Evolutionary conservation across 1,140 invertebrate genomes (phyloP), one percentile per base, ranked within the genome.

Genomic region (Orussus abietinus): DNA sequence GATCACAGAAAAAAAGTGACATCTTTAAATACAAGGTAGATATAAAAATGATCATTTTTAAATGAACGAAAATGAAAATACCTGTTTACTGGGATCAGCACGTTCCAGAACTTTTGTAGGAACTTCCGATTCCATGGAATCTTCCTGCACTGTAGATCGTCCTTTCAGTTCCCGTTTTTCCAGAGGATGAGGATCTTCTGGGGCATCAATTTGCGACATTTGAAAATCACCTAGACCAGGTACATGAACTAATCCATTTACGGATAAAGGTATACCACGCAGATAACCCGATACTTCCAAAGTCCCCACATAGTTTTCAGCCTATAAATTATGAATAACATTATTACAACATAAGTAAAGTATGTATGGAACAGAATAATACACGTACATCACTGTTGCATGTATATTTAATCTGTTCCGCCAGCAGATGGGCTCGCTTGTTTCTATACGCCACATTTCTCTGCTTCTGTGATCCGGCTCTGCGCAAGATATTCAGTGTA

Each of bases 181-280:
- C n/a, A 88, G 57, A 40, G 82, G 79, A 70, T 86, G 81, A 3
- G 88, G 89, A 78, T 96, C 90, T 40, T 72, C 66, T 1, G 77
- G 64, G 1, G 80, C 77, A 73, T 86, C 83, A 50, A 97, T 91
- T 64, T 85, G 81, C 3, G 72, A 75, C 79, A 98, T 83, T 76
- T 96, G 93, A 67, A 87, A 98, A 62, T 96, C 88, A 26, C 92
- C 94, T 61, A 91, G 81, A 0, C 91, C 92, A 36, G 90, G 83
- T 36, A 98, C 81, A 59, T 98, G 90, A 31, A 98, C 75, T 31
- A 97, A 74, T 49, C 84, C 76, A 77, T 98, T 96, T 0, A 89
- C 91, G 67, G 85, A 86, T 25, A 96, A 72, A 5, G 85, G 72
- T 51, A 81, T 77, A 1, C 91, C 89, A 57, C 89, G 75, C 31